Evolutionary conservation across 2,888 invertebrate species (phyloP), one percentile per base, ranked within the genome.

Genomic region (Isotomurus palustris): DNA sequence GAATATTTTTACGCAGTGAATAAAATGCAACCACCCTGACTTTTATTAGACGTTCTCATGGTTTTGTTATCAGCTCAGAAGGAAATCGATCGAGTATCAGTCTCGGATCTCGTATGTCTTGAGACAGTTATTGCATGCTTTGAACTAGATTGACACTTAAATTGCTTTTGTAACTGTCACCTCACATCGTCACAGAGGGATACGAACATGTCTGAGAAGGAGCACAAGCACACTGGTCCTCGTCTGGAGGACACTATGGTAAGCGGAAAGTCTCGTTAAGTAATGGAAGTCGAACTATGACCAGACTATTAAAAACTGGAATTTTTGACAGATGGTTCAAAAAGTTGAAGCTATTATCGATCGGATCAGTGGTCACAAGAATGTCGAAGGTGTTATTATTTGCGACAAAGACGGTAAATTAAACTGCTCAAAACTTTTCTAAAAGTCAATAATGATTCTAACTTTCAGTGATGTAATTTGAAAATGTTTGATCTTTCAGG

Each of bases 281-380:
- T 10, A 10, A 10, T 32, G 8, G 32, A 10, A 32, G 14, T 32
- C 32, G 32, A 14, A 10, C 8, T 10, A 32, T n/a, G n/a, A n/a
- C n/a, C n/a, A n/a, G n/a, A n/a, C n/a, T n/a, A n/a, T n/a, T n/a
- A n/a, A n/a, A n/a, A n/a, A n/a, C n/a, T n/a, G n/a, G n/a, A n/a
- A n/a, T n/a, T n/a, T 32, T 32, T 45, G 14, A 22, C 32, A 62
- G 62, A 47, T 58, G 27, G 61, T 57, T 1, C 58, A 61, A 43
- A 64, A 64, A 52, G 56, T 58, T 5, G 64, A 64, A 19, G 56
- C 58, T 21, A 56, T 64, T n/a, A 61, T 64, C 19, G 64, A 64
- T 24, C 43, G 64, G 5, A 51, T 64, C 19, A 57, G 54, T 29
- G 44, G 56, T 6, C 64, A 64, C 43, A 58, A 58, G 41, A 58